Conservation (phyloP, 1,140 invertebrate genomes). For the Bombus turneri region DNA sequence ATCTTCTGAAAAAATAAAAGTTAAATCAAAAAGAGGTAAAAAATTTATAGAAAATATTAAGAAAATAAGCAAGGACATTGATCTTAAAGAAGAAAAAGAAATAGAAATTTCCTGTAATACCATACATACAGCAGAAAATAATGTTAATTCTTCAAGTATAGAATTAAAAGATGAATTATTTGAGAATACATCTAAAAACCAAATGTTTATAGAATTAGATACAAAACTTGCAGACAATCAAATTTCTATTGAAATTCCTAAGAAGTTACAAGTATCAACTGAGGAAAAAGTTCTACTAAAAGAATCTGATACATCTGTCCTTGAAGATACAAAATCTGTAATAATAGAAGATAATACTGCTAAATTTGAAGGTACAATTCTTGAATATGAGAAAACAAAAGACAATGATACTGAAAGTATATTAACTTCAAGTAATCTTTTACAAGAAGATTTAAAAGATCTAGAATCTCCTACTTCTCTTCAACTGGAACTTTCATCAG, state of each 20-base stretch:
- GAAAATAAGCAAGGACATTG: conserved; percentile 31
- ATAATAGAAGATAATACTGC: background rate
- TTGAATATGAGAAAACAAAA: conserved; percentile 15
- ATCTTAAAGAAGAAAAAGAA: conserved; percentile 56
- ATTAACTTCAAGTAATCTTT: conserved; percentile 4
- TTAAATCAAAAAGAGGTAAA: conserved; percentile 62
- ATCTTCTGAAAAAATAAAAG: conserved; percentile 43
- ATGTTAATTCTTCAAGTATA: conserved; percentile 27
- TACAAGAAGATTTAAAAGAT: conserved; percentile 30
- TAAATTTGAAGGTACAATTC: conserved; percentile 17
- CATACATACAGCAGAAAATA: conserved; percentile 54
- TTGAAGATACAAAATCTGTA: conserved; percentile 20
- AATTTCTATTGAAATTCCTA: conserved; percentile 5
- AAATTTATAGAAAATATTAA: conserved; percentile 50
- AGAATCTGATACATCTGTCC: background rate
- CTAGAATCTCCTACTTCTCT: background rate
- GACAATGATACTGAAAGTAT: conserved; percentile 27
- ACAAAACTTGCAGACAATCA: conserved; percentile 31
- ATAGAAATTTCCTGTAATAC: conserved; percentile 65
- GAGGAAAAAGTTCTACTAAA: conserved; percentile 3
- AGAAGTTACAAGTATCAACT: conserved; percentile 14
- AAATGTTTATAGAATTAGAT: conserved; percentile 32
- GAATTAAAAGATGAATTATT: conserved; percentile 39
- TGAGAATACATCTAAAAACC: conserved; percentile 27
- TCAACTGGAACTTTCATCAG: conserved; percentile 1